Percentiles rank a stretch among this genome's conserved stretches.
Conservation (phyloP, 2,113 vertebrate genomes). For the Pantherophis guttatus region DNA sequence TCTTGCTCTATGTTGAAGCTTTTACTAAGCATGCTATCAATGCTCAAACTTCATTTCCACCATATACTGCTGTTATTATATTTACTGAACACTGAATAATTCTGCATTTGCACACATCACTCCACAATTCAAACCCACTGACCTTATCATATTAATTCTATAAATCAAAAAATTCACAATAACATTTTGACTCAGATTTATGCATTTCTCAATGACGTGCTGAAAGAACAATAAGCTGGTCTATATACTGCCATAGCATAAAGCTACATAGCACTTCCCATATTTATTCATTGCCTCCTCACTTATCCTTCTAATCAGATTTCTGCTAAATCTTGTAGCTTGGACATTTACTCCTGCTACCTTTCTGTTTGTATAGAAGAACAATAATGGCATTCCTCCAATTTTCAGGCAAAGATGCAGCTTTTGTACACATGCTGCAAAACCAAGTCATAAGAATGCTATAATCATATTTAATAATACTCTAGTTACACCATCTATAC, state of each 20-base stretch:
- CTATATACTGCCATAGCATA: not conserved
- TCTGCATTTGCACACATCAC: not conserved
- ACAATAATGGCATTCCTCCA: not conserved
- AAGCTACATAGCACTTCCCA: not conserved
- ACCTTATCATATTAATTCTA: not conserved
- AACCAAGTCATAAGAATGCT: not conserved
- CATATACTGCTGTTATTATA: not conserved
- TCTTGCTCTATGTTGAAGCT: not conserved
- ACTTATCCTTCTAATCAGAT: not conserved
- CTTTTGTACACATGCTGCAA: not conserved
- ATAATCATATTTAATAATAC: not conserved
- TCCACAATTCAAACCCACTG: not conserved
- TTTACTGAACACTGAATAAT: not conserved
- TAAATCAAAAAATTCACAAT: not conserved
- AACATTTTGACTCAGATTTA: not conserved
- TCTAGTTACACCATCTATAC: not conserved
- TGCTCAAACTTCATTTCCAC: not conserved
- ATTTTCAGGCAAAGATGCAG: not conserved
- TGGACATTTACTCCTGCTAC: not conserved
- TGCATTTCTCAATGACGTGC: not conserved
- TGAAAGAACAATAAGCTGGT: not conserved
- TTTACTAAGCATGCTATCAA: not conserved
- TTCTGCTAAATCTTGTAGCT: not conserved
- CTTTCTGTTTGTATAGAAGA: not conserved
- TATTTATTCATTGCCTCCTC: not conserved